A percentile compares a stretch with the other conserved stretches of the same genome.
phyloP scores from a whole-genome alignment of 1,140 invertebrate species.

The Potamilus streckersoni region DNA sequence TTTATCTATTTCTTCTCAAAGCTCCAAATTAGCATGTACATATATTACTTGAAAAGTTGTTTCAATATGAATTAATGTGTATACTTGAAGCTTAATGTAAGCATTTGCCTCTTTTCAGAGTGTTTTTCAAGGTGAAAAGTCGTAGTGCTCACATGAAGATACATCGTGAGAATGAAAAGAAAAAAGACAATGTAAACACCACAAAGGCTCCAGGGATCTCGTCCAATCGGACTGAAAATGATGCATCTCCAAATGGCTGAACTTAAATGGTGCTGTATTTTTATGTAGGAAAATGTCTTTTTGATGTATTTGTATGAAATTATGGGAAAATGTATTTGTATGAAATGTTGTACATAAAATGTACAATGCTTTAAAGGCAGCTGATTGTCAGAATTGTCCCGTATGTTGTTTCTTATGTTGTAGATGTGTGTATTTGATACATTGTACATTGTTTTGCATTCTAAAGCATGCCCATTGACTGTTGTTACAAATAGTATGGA shows the following conservation, averaged over 20 bases:
- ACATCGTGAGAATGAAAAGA: conserved; percentile 70
- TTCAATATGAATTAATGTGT: neutral
- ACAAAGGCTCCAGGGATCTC: neutral
- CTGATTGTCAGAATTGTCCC: conserved; percentile 5
- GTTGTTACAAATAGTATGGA: no score
- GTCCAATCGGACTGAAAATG: neutral
- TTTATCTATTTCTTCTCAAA: no score
- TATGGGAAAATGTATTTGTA: neutral
- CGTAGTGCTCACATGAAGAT: conserved; percentile 99
- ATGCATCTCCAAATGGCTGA: neutral
- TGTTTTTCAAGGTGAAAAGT: conserved; percentile 98
- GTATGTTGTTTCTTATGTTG: conserved; percentile 11
- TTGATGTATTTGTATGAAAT: neutral
- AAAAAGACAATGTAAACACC: conserved; percentile 3
- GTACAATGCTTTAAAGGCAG: conserved; percentile 21
- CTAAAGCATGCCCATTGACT: no score
- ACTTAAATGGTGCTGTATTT: neutral
- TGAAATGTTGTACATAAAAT: neutral
- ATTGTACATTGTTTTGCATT: no score
- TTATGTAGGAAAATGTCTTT: neutral
- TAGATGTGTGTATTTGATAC: conserved; percentile 10
- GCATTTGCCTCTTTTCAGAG: conserved; percentile 75
- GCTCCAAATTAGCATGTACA: neutral
- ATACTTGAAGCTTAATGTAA: neutral
- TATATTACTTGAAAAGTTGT: neutral